Conservation (phyloP, 1,140 invertebrate species). For the Cyphomyrmex costatus region DNA sequence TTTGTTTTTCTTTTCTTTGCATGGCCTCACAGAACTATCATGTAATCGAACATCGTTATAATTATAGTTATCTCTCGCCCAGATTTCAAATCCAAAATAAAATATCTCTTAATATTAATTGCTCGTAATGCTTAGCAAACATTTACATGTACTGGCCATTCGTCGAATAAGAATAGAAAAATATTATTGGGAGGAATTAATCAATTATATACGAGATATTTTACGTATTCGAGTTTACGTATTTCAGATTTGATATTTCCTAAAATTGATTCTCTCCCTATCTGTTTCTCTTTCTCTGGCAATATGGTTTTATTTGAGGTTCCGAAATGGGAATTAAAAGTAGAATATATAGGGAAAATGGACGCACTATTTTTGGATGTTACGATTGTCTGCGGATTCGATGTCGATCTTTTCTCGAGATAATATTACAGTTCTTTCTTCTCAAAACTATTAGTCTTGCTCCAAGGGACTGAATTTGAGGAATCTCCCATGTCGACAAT, state of each 20-base stretch:
- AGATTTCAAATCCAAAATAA: not conserved
- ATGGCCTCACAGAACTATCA: not conserved
- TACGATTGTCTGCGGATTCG: not conserved
- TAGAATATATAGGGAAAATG: not conserved
- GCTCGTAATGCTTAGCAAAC: not conserved
- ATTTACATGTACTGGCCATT: not conserved
- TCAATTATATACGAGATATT: not conserved
- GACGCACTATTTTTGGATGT: not conserved
- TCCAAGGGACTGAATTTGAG: conserved; percentile 39
- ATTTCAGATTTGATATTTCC: not conserved
- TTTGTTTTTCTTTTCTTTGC: not conserved
- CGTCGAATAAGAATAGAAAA: not conserved
- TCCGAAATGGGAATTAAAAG: not conserved
- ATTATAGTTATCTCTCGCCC: conserved; percentile 7
- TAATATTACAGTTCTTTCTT: not conserved
- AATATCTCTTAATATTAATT: not conserved
- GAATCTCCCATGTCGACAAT: not conserved
- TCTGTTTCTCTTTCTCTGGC: too few relatives aligned
- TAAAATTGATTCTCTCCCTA: not conserved
- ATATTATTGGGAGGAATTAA: conserved; percentile 1
- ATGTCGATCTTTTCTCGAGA: not conserved
- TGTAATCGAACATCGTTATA: not conserved
- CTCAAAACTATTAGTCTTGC: not conserved
- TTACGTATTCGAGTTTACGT: not conserved
- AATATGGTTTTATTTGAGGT: not conserved